Conservation (phyloP, 2,113 vertebrate genomes). For the Microcebus ravelobensis region DNA sequence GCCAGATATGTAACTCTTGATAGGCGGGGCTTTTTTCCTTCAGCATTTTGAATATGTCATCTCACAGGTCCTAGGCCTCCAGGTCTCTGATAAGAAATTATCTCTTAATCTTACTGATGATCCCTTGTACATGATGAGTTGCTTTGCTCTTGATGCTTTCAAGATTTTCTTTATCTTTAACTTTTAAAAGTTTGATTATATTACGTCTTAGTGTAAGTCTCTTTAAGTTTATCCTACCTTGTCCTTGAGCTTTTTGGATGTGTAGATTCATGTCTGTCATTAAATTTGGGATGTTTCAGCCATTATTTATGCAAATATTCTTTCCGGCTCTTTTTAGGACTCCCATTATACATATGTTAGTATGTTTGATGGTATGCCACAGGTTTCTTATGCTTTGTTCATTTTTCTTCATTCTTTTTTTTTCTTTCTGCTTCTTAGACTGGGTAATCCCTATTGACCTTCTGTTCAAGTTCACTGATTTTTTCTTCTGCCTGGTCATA, state of each 20-base stretch:
- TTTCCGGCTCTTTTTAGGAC: not conserved
- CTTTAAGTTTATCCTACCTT: not conserved
- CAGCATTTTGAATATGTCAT: not conserved
- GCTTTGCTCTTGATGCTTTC: not conserved
- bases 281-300: not conserved
- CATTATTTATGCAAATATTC: not conserved
- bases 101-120: not conserved
- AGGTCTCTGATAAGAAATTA: not conserved
- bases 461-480: not conserved
- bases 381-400: not conserved
- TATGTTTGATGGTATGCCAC: not conserved
- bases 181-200: not conserved
- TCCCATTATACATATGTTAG: not conserved
- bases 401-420: not conserved
- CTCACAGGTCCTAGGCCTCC: not conserved
- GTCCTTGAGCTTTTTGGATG: not conserved
- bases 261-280: not conserved
- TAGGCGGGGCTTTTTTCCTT: not conserved
- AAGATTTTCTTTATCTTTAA: not conserved
- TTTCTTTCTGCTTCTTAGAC: not conserved
- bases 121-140: not conserved
- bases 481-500: not conserved
- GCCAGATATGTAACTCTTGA: not conserved
- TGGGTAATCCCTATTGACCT: not conserved
- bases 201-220: not conserved